These are phyloP conservation scores for Cheilosia scutellata DNA, from an alignment of 2,888 invertebrate genomes.

Conservation along the genomic window DNA sequence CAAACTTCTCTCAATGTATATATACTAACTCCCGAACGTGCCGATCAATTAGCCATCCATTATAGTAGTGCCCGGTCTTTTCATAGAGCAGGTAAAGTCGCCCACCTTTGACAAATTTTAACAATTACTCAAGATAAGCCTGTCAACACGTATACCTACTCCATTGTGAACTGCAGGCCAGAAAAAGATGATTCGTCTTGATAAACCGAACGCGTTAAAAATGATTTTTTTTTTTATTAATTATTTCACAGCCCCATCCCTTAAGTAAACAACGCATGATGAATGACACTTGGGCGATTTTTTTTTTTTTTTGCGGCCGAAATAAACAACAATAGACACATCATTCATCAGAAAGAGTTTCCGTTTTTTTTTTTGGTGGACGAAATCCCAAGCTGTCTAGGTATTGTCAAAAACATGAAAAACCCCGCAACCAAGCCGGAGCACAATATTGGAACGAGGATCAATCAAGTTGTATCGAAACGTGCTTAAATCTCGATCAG, in stretches of 20 bases:
- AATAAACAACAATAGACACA: constrained; percentile 47
- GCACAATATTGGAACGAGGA: constrained; percentile 39
- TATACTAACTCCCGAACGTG: background rate
- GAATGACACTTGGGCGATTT: constrained; percentile 38
- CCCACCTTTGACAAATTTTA: constrained; percentile 41
- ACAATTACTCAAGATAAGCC: constrained; percentile 60
- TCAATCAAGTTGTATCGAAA: constrained; percentile 61
- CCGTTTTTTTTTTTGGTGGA: constrained; percentile 25
- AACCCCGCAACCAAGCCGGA: constrained; percentile 44
- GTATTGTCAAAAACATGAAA: constrained; percentile 49
- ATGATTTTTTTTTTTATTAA: constrained; percentile 19
- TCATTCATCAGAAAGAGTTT: constrained; percentile 57
- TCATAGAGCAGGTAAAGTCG: background rate
- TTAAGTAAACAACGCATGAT: constrained; percentile 20
- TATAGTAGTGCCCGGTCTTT: background rate
- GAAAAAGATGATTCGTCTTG: constrained; percentile 35
- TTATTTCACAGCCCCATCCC: background rate
- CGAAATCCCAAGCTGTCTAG: constrained; percentile 67
- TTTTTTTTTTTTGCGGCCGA: constrained; percentile 20
- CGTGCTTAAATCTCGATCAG: constrained; percentile 66
- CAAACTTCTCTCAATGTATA: constrained; percentile 1
- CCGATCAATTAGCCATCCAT: constrained; percentile 40
- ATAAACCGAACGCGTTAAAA: constrained; percentile 39
- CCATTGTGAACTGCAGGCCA: constrained; percentile 26
- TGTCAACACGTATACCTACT: constrained; percentile 38